Evolutionary conservation across 2,888 invertebrate genomes (phyloP).

Genomic region (Argyra leucocephala): DNA sequence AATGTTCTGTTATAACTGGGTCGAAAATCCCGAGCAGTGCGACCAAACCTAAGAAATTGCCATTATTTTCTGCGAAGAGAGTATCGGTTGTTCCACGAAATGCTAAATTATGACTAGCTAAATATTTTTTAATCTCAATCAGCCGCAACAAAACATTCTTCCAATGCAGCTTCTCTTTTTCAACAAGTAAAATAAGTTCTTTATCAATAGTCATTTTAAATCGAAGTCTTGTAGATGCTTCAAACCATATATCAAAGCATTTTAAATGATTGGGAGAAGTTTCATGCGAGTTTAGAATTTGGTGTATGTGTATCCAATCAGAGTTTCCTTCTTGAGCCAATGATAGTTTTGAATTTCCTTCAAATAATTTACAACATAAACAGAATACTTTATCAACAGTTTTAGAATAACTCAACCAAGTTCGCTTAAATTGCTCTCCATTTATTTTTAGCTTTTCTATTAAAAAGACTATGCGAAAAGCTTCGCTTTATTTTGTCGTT

Average conservation of each 20-base stretch:
- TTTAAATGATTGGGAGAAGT: slow-evolving; percentile 8
- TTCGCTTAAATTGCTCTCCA: slow-evolving; percentile 8
- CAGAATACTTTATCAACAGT: slow-evolving; percentile 9
- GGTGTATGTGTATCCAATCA: slow-evolving; percentile 9
- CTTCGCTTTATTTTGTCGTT: background rate
- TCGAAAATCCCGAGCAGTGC: background rate
- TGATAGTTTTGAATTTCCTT: slow-evolving; percentile 9
- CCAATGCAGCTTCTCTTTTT: background rate
- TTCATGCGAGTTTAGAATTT: slow-evolving; percentile 9
- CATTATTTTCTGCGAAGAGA: slow-evolving; percentile 8
- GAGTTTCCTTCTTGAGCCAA: slow-evolving; percentile 8
- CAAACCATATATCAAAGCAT: slow-evolving; percentile 8
- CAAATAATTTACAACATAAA: slow-evolving; percentile 8
- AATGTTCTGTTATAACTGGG: slow-evolving; percentile 5
- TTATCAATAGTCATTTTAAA: slow-evolving; percentile 8
- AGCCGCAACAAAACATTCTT: slow-evolving; percentile 8
- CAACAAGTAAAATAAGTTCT: slow-evolving; percentile 9
- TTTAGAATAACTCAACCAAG: slow-evolving; percentile 7
- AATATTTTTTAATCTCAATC: slow-evolving; percentile 8
- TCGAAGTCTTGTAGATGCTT: slow-evolving; percentile 8
- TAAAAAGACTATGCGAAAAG: slow-evolving; percentile 8
- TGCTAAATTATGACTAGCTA: slow-evolving; percentile 9
- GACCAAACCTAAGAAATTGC: background rate
- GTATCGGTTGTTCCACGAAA: slow-evolving; percentile 8
- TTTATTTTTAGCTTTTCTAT: slow-evolving; percentile 8